A percentile compares a stretch with the other conserved stretches of the same genome.
Conservation (phyloP, 2,888 invertebrate genomes). For the Seladonia tumulorum region DNA sequence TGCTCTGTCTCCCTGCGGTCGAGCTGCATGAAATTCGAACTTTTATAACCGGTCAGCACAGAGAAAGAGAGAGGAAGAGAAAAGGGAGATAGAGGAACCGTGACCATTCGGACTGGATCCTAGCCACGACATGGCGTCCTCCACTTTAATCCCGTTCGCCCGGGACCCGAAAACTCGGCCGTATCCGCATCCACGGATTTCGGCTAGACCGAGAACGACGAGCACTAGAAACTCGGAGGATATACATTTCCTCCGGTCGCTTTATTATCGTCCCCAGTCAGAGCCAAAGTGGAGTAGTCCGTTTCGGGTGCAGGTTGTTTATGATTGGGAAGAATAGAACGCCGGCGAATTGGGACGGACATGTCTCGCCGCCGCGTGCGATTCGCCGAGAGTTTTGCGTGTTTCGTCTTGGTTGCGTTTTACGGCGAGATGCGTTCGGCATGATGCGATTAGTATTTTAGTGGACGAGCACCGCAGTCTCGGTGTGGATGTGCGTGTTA, state of each 20-base stretch:
- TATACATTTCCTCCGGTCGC: not conserved
- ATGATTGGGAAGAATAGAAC: not conserved
- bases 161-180: constrained; percentile 27
- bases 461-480: too few relatives aligned
- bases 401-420: too few relatives aligned
- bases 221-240: not conserved
- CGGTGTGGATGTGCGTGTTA: too few relatives aligned
- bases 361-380: not conserved
- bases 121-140: constrained; percentile 36
- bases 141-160: constrained; percentile 57
- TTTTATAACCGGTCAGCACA: constrained; percentile 67
- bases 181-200: not conserved
- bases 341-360: not conserved
- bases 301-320: not conserved
- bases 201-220: not conserved
- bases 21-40: constrained; percentile 52
- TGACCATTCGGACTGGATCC: constrained; percentile 57
- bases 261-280: not conserved
- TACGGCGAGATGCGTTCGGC: too few relatives aligned
- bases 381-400: not conserved
- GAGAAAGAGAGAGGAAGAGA: not conserved
- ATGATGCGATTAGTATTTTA: too few relatives aligned
- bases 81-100: constrained; percentile 35
- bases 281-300: not conserved
- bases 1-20: not conserved